These are phyloP conservation scores for Tetraneura akinire DNA, from an alignment of 1,140 invertebrate species.

Conservation along the genomic window DNA sequence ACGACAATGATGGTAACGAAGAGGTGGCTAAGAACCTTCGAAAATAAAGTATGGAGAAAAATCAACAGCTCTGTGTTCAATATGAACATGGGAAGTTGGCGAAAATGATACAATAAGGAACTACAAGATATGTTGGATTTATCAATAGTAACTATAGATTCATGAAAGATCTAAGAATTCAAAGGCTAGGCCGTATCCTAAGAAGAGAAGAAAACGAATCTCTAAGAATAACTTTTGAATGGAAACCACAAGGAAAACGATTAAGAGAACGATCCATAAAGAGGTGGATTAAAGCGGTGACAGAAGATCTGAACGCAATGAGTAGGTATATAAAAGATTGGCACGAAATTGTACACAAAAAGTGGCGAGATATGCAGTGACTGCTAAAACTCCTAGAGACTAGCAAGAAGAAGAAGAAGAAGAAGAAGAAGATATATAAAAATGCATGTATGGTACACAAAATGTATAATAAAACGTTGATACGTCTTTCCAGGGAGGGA, in stretches of 20 bases:
- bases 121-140: neutral
- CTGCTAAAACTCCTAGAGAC: no score
- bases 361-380: neutral
- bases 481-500: no score
- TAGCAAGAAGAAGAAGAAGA: no score
- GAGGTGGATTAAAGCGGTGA: neutral
- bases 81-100: neutral
- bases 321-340: slow-evolving; percentile 1
- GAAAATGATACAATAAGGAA: slow-evolving; percentile 1
- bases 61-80: neutral
- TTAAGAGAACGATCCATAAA: no score
- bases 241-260: slow-evolving; percentile 2
- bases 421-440: no score
- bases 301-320: neutral
- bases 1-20: neutral
- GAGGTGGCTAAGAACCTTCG: neutral
- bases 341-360: neutral
- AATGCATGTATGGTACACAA: no score
- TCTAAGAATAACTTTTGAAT: neutral
- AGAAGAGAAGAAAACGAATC: neutral
- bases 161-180: neutral
- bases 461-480: no score
- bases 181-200: neutral
- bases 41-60: slow-evolving; percentile 7
- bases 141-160: neutral